Conservation (phyloP, 1,140 invertebrate genomes). For the Saccostrea echinata region DNA sequence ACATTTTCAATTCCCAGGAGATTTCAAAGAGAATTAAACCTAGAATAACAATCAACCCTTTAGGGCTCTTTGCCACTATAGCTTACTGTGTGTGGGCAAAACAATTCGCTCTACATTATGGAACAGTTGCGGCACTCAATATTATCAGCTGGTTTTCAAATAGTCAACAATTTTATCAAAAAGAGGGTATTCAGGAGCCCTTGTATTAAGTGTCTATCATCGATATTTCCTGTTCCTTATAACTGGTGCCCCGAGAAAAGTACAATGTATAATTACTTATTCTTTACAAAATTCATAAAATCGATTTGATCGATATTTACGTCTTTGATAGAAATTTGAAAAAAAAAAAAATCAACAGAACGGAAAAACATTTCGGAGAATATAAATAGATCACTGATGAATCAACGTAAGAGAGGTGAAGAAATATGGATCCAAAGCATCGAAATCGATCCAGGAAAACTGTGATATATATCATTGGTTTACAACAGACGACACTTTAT, state of each 20-base stretch:
- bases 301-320: neutral
- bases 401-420: neutral
- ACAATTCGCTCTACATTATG: neutral
- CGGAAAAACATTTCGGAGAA: neutral
- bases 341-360: neutral
- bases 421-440: neutral
- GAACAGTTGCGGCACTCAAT: neutral
- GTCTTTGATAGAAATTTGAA: neutral
- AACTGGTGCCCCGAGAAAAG: neutral
- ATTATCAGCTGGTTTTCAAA: neutral
- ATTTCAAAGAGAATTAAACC: neutral
- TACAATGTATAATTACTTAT: neutral
- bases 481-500: neutral
- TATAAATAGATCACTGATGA: neutral
- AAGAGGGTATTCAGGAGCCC: neutral
- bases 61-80: neutral
- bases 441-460: slow-evolving; percentile 18
- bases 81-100: neutral
- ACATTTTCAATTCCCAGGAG: neutral
- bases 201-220: neutral
- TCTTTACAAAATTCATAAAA: neutral
- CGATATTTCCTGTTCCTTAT: neutral
- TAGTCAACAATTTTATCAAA: slow-evolving; percentile 13
- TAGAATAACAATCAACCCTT: neutral
- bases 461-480: slow-evolving; percentile 19